Conservation (phyloP, 2,797 vertebrate genomes). For the Pyrocephalus nanus region DNA sequence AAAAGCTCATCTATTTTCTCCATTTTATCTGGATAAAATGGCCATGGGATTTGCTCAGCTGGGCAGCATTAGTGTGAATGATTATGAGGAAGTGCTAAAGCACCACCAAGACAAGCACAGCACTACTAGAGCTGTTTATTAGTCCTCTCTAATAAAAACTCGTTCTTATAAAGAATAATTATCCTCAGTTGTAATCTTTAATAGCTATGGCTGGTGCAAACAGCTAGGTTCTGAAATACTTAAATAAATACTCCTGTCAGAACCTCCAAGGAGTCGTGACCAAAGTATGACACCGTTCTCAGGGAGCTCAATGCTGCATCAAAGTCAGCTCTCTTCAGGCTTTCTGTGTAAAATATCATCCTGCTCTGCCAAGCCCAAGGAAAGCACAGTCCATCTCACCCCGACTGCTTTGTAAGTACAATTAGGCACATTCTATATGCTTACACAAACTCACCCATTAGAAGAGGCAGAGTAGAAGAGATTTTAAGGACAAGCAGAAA, state of each 20-base stretch:
- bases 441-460: neutral
- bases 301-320: neutral
- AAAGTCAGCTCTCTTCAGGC: neutral
- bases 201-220: neutral
- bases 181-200: neutral
- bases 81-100: neutral
- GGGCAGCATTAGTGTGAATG: conserved; percentile 12
- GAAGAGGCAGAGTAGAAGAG: neutral
- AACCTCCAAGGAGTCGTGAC: neutral
- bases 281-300: neutral
- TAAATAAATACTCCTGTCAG: neutral
- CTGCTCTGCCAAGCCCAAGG: neutral
- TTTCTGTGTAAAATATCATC: neutral
- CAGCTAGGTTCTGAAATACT: neutral
- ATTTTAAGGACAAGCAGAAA: neutral
- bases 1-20: conserved; percentile 48
- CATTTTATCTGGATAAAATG: conserved; percentile 18
- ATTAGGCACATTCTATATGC: rapidly evolving
- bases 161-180: conserved; percentile 8
- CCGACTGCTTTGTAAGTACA: neutral
- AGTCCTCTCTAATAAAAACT: neutral
- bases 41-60: conserved; percentile 46
- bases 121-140: neutral
- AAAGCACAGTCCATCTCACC: neutral
- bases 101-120: neutral